These are phyloP conservation scores for Macrobrachium nipponense DNA, from an alignment of 1,140 invertebrate species.

Conservation along the genomic window DNA sequence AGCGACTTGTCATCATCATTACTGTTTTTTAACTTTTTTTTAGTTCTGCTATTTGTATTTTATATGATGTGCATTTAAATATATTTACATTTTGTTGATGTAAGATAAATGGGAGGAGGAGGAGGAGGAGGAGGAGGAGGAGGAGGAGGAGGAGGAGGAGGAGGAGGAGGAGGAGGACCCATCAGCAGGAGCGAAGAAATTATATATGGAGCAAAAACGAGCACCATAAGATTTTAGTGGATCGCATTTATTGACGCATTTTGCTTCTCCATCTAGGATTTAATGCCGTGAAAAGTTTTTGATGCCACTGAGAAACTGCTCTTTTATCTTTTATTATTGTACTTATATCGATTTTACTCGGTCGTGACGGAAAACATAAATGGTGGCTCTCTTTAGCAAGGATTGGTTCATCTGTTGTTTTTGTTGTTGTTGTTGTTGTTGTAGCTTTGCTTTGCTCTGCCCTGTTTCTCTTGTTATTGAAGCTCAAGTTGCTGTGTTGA, in stretches of 20 bases:
- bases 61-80: too few species aligned
- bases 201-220: constrained; percentile 13
- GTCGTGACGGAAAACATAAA: background rate
- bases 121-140: background rate
- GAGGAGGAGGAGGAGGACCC: background rate
- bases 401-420: background rate
- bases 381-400: background rate
- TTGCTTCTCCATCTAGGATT: background rate
- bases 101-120: too few species aligned
- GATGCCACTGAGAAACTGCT: background rate
- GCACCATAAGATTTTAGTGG: constrained; percentile 27
- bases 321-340: constrained; percentile 23
- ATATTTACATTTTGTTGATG: too few species aligned
- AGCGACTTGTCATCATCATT: too few species aligned
- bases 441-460: background rate
- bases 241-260: constrained; percentile 11
- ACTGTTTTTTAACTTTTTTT: too few species aligned
- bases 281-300: background rate
- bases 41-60: too few species aligned
- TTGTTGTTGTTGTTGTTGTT: background rate
- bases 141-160: background rate
- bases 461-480: background rate
- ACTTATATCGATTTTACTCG: constrained; percentile 8
- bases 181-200: background rate
- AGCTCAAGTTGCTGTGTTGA: background rate